Percentiles rank a stretch among this genome's conserved stretches.
Conservation (phyloP, 2,113 vertebrate species). For the Neodon shergylaensis region DNA sequence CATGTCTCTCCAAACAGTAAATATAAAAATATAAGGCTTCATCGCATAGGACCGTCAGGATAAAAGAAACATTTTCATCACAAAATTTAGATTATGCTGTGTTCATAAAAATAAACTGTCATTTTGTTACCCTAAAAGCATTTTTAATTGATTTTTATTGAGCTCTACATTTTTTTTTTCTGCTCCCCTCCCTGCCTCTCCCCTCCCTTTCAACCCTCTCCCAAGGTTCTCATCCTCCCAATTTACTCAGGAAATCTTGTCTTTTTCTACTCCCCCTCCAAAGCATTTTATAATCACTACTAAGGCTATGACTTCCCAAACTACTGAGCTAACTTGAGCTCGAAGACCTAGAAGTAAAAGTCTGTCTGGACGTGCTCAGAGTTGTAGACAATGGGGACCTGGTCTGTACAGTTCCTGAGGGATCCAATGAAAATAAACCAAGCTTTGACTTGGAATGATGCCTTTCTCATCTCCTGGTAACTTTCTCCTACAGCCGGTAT, state of each 20-base stretch:
- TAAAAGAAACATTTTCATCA: neutral
- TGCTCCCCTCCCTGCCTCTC: no score
- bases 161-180: no score
- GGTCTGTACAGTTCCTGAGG: neutral
- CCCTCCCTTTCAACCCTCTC: no score
- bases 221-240: no score
- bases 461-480: neutral
- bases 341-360: neutral
- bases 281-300: neutral
- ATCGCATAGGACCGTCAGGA: neutral
- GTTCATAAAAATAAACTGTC: neutral
- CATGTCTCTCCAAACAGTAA: neutral
- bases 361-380: neutral
- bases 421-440: neutral
- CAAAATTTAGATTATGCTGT: neutral
- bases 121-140: neutral
- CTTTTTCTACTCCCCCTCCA: no score
- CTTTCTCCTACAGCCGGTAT: neutral
- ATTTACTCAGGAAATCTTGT: no score
- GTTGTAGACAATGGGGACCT: neutral
- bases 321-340: neutral
- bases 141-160: no score
- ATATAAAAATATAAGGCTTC: conserved; percentile 1
- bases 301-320: neutral
- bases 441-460: neutral